phyloP scores from a whole-genome alignment of 2,113 vertebrate species.

The Rhodinocichla rosea region DNA sequence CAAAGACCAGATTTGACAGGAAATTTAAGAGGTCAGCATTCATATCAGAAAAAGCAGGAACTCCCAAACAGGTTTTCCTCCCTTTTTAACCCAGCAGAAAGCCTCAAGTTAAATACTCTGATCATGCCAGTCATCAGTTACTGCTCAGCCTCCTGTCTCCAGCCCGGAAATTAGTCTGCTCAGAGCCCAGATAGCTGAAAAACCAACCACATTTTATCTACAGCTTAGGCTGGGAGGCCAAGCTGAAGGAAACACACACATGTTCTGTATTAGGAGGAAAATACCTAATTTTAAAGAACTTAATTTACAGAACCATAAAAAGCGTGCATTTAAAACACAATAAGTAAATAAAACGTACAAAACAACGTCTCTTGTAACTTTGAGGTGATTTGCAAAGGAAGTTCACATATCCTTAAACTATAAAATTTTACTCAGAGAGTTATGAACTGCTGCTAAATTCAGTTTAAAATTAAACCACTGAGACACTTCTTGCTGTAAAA shows the following conservation, averaged over 20 bases:
- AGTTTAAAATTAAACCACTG: not conserved
- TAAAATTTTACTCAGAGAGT: not conserved
- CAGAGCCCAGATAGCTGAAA: conserved; percentile 46
- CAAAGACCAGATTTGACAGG: not conserved
- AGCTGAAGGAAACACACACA: conserved; percentile 31
- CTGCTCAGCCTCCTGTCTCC: conserved; percentile 53
- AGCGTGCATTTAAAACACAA: not conserved
- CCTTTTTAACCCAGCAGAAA: conserved; percentile 26
- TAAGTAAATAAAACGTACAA: not conserved
- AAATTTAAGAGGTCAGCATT: not conserved
- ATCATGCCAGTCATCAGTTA: conserved; percentile 54
- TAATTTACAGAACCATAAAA: conserved; percentile 40
- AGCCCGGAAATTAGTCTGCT: conserved; percentile 62
- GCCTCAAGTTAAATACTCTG: conserved; percentile 26
- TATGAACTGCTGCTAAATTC: not conserved
- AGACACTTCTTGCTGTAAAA: not conserved
- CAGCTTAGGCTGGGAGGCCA: conserved; percentile 26
- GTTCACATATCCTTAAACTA: not conserved
- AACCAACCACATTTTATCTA: conserved; percentile 60
- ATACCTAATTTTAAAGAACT: conserved; percentile 11
- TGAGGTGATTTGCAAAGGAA: not conserved
- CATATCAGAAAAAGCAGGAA: not conserved
- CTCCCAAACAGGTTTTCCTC: conserved; percentile 4
- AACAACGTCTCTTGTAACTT: not conserved
- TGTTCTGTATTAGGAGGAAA: conserved; percentile 53